A percentile compares a stretch with the other conserved stretches of the same genome.
Conservation (phyloP, 2,113 vertebrate genomes). For the Pontoporia blainvillei region DNA sequence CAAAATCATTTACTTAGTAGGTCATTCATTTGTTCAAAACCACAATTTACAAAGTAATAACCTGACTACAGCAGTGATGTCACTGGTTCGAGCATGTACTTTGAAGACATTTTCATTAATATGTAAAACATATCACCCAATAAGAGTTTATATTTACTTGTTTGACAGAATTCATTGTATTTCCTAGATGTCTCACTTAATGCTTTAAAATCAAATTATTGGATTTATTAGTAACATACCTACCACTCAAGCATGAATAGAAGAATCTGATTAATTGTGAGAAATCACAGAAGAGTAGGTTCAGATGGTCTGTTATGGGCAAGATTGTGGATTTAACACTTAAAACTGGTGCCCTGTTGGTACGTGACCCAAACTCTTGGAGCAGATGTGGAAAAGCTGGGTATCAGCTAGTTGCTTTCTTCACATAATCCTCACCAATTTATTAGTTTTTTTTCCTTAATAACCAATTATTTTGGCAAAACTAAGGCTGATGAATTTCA, state of each 20-base stretch:
- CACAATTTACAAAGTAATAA: constrained; percentile 38
- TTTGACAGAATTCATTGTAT: not conserved
- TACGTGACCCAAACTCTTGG: not conserved
- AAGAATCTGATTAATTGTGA: not conserved
- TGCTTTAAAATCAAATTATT: not conserved
- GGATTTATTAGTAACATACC: not conserved
- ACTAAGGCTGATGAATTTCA: not conserved
- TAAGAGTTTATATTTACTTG: not conserved
- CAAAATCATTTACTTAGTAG: constrained; percentile 65
- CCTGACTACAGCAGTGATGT: not conserved
- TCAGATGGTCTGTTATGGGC: not conserved
- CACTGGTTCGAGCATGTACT: not conserved
- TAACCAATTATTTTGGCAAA: not conserved
- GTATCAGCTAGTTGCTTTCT: not conserved
- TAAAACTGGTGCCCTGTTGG: not conserved
- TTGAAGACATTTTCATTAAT: not conserved
- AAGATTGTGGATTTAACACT: not conserved
- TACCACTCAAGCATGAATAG: not conserved
- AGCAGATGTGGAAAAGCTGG: not conserved
- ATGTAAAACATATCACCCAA: not conserved
- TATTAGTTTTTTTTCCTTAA: not conserved
- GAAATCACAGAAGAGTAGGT: not conserved
- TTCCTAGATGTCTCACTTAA: not conserved
- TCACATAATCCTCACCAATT: not conserved
- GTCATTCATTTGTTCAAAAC: constrained; percentile 59